Evolutionary conservation across 2,888 invertebrate species (phyloP), one percentile per base, ranked within the genome.

Genomic region (Rhynchonema sp.): DNA sequence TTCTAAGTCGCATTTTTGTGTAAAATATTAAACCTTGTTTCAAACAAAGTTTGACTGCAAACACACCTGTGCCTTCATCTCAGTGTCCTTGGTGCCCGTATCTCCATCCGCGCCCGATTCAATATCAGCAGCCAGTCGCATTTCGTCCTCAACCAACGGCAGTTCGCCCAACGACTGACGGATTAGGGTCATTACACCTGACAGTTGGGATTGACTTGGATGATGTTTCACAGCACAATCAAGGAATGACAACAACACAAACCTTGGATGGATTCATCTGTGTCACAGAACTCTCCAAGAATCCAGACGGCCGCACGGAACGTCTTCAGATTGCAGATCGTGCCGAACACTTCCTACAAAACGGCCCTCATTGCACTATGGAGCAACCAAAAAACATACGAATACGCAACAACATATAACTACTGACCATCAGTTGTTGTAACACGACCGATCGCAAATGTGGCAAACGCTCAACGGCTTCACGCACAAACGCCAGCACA

Each of bases 251-350:
- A n/a, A n/a, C n/a, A n/a, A n/a, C n/a, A n/a, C n/a, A n/a, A 38
- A 62, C 83, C 82, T 63, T 82, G 79, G 49, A 91, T 87, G 64
- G 89, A 85, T 26, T 81, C 80, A 29, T 81, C 78, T 0, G 82
- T 81, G 61, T 84, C 84, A 1, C 91, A 87, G 75, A 91, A 99
- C 76, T 98, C 94, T 3, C 96, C 96, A 62, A 94, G 79, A 70
- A 99, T 87, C 98, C 98, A 99, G 60, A 98, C 79, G 1, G 94
- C 89, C 1, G 90, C 86, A 62, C 94, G 83, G 67, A 90, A 87
- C 30, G 91, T 85, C 78, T 86, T 87, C 2, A 87, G 84, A n/a
- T 87, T 86, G 67, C 86, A 84, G 67, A 98, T 88, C 62, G 83
- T 81, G 0, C 84, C 81, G 70, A 94, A 86, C 1, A 85, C 82